These are phyloP conservation scores for Drosophila basisetae DNA, from an alignment of 2,888 invertebrate species.

Conservation along the genomic window DNA sequence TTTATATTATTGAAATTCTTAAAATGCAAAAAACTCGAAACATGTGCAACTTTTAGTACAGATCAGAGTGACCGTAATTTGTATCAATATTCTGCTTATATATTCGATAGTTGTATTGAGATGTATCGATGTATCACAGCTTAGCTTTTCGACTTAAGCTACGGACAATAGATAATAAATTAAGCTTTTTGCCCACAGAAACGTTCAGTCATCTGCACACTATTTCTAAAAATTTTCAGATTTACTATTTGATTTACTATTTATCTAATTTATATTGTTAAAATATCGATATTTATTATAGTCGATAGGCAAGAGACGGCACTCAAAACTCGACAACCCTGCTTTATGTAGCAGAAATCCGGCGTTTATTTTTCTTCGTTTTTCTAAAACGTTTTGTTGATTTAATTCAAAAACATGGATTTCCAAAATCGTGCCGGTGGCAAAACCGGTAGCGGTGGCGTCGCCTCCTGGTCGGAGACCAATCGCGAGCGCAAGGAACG, in stretches of 20 bases:
- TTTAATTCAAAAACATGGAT: slow-evolving; percentile 90
- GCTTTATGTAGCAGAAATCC: neutral
- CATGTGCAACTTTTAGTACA: slow-evolving; percentile 44
- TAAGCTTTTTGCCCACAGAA: neutral
- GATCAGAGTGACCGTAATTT: slow-evolving; percentile 7
- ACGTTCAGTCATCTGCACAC: neutral
- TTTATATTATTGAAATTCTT: slow-evolving; percentile 17
- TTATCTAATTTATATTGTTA: neutral
- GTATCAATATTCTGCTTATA: neutral
- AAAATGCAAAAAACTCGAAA: slow-evolving; percentile 28
- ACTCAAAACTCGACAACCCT: slow-evolving; percentile 13
- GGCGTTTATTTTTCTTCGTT: slow-evolving; percentile 22
- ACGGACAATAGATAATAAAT: neutral
- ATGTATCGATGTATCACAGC: slow-evolving; percentile 12
- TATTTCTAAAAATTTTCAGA: neutral
- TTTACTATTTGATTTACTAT: neutral
- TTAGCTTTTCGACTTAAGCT: neutral
- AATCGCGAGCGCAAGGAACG: slow-evolving; percentile 98
- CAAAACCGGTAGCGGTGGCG: slow-evolving; percentile 99
- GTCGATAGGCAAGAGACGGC: neutral
- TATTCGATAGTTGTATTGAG: neutral
- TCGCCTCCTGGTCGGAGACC: slow-evolving; percentile 99
- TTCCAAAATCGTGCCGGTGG: slow-evolving; percentile 99
- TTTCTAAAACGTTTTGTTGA: slow-evolving; percentile 14
- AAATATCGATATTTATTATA: slow-evolving; percentile 1